A percentile compares a stretch with the other conserved stretches of the same genome.
Evolutionary conservation across 2,797 vertebrate species (phyloP).

Genomic region (Darevskia mixta): DNA sequence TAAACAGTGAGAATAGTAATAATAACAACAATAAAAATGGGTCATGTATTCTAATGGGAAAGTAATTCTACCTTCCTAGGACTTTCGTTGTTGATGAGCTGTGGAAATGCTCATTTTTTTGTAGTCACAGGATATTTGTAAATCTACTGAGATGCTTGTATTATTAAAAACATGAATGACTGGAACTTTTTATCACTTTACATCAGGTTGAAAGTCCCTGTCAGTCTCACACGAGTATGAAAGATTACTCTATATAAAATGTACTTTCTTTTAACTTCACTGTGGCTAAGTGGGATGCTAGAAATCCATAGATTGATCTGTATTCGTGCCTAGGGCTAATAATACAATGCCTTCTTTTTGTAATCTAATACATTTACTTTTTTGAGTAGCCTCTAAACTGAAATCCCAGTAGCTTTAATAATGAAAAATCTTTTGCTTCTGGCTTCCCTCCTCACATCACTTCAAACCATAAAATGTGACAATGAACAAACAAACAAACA

Average conservation of each 20-base stretch:
- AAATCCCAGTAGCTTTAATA: conserved; percentile 14
- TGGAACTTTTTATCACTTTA: background rate
- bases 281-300: conserved; percentile 6
- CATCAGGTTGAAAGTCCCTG: conserved; percentile 26
- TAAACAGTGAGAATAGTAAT: background rate
- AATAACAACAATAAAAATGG: background rate
- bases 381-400: conserved; percentile 17
- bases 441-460: background rate
- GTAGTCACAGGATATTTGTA: conserved; percentile 22
- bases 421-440: background rate
- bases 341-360: conserved; percentile 19
- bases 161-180: background rate
- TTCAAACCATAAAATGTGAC: background rate
- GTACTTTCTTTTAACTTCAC: background rate
- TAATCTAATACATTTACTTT: conserved; percentile 7
- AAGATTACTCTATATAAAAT: background rate
- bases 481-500: background rate
- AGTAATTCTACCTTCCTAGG: background rate
- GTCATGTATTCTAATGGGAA: background rate
- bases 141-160: conserved; percentile 54
- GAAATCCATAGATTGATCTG: conserved; percentile 13
- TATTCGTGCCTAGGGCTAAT: conserved; percentile 1
- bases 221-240: background rate
- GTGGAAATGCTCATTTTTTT: background rate
- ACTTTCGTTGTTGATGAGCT: background rate